Evolutionary conservation across 2,113 vertebrate genomes (phyloP).

Genomic region (Loxodonta africana): DNA sequence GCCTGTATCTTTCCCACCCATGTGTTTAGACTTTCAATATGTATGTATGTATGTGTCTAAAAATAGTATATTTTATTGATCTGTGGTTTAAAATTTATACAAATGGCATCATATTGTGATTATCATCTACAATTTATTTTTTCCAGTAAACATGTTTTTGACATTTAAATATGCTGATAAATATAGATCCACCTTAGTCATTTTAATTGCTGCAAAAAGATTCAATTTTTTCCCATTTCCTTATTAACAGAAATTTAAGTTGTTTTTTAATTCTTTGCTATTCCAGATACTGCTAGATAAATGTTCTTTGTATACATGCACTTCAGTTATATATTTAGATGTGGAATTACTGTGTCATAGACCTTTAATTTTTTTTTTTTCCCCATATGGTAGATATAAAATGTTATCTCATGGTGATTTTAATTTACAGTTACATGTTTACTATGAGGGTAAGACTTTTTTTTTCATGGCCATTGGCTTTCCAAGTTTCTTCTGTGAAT

Average conservation of each 20-base stretch:
- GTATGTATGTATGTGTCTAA: background rate
- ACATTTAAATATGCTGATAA: conserved; percentile 35
- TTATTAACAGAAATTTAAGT: background rate
- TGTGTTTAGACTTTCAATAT: background rate
- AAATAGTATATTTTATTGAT: background rate
- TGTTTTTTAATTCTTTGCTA: conserved; percentile 18
- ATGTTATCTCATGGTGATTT: background rate
- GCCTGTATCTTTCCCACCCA: background rate
- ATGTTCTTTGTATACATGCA: background rate
- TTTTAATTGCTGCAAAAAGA: conserved; percentile 3
- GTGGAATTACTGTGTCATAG: background rate
- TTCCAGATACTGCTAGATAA: background rate
- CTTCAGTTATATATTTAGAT: background rate
- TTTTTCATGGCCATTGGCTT: background rate
- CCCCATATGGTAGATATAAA: background rate
- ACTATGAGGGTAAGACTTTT: background rate
- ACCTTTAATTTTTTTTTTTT: background rate
- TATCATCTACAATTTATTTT: background rate
- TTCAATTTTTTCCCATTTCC: background rate
- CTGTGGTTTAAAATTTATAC: background rate
- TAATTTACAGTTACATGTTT: conserved; percentile 14
- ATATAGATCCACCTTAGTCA: background rate
- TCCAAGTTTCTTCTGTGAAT: conserved; percentile 44
- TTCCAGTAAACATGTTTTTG: conserved; percentile 13
- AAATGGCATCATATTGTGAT: background rate